Evolutionary conservation across 2,113 vertebrate species (phyloP), one percentile per base, ranked within the genome.

Genomic region (Sorex araneus): DNA sequence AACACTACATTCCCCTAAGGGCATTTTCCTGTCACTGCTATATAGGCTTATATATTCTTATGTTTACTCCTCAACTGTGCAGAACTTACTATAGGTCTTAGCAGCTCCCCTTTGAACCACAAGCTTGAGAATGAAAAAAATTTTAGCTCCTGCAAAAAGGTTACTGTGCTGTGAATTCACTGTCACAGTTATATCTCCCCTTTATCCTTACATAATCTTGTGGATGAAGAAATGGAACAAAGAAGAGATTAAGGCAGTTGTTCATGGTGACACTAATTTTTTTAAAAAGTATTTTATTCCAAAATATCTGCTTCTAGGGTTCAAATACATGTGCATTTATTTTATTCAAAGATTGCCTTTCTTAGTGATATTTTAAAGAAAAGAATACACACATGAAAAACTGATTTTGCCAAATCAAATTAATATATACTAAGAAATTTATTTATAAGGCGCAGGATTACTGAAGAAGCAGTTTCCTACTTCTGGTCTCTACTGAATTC

Each of bases 321-420:
- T 8, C n/a, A 86, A 94, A 11, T 9, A 63, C 18, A 54, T 66
- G 13, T 23, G 70, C 66, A 47, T 50, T 30, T 6, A 47, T 76
- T 86, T 92, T 94, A 76, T 77, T 89, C 43, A 89, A 40, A 32
- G 15, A 54, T 7, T 43, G 60, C 3, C 6, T 71, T 23, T 79
- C 54, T 79, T 78, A 3, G 10, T 70, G 23, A 63, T n/a, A 75
- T 28, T 7, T 23, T 28, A 77, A 18, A 30, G 83, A 47, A 63
- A 89, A 6, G 76, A 77, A 57, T 80, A 2, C 45, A 69, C 21
- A 80, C 57, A 93, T 34, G 90, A 50, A 85, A 91, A 74, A 27
- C 23, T 79, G 25, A 12, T 43, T 77, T 89, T 69, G 11, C 63
- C 34, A 78, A 86, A n/a, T 71, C 50, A 89, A 50, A 93, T 79